Base-by-base conservation (phyloP, 1,140 invertebrate species). In the Platyscapa corneri region DNA sequence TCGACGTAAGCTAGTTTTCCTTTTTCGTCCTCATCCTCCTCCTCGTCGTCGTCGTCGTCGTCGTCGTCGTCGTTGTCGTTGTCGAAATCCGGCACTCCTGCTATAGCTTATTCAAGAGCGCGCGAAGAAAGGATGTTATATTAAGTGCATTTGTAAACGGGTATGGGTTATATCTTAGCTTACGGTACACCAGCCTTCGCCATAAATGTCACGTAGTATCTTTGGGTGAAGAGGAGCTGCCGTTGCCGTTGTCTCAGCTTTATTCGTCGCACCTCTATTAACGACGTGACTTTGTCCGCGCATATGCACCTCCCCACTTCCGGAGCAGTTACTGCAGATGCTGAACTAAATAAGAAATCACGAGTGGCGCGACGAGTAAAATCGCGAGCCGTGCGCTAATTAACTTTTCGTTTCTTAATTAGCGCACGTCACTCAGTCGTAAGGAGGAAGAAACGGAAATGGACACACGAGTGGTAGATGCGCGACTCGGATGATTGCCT, bases 161-260 rank as follows among this genome's bases (percentile, higher is more conserved):
- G 2, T 67, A 34, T 20, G 32, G 14, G n/a, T 67, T 64, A 30
- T 64, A 64, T 18, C 8, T 16, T 42, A 10, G 83, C 89, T 89
- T 90, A 91, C 89, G 87, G 89, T 90, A 90, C 18, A 37, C 87
- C 88, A 86, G 89, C 87, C 83, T 87, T 89, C 86, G 82, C 90
- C 87, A 89, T 91, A 91, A 91, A 91, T 88, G 90, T 92, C 89
- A 89, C 90, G 88, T 91, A n/a, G n/a, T n/a, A 91, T 88, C 89
- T 89, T 89, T 88, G 89, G 87, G 87, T 89, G 88, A 89, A 88
- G 88, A 89, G 87, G 74, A 72, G 67, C 74, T 85, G 77, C 78
- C 65, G 65, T 79, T 32, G 82, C 53, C 53, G 53, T 16, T 56
- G 53, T 16, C 53, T 2, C 18, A 27, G 10, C 56, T 60, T 10